Evolutionary conservation across 2,888 invertebrate genomes (phyloP).

Genomic region (Odiellus spinosus): DNA sequence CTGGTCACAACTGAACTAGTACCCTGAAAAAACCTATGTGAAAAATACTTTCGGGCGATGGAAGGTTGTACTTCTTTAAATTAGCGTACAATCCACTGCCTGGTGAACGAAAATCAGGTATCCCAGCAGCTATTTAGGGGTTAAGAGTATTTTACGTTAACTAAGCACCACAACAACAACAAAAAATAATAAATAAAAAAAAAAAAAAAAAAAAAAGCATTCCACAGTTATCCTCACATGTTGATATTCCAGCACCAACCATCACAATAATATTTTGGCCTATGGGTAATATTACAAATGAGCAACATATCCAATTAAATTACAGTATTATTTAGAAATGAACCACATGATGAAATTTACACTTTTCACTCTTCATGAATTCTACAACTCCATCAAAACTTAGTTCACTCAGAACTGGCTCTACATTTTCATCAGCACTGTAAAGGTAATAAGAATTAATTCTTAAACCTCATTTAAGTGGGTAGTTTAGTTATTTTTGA

Average conservation of each 20-base stretch:
- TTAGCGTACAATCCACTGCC: slow-evolving; percentile 82
- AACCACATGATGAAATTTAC: no score
- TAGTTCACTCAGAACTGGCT: slow-evolving; percentile 48
- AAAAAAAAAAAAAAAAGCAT: slow-evolving; percentile 4
- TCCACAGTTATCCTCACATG: slow-evolving; percentile 72
- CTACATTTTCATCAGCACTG: slow-evolving; percentile 9
- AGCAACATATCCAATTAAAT: background rate
- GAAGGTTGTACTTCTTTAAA: slow-evolving; percentile 73
- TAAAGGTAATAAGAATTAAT: no score
- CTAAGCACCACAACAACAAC: background rate
- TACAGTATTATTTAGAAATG: background rate
- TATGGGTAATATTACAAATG: slow-evolving; percentile 3
- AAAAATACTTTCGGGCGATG: slow-evolving; percentile 82
- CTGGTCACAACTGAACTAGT: background rate
- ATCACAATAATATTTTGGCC: slow-evolving; percentile 70
- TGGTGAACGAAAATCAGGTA: slow-evolving; percentile 85
- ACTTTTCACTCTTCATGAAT: slow-evolving; percentile 57
- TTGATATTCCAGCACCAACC: slow-evolving; percentile 93
- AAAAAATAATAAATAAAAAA: no score
- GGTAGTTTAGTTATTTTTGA: no score
- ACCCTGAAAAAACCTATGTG: slow-evolving; percentile 62
- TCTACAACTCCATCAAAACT: slow-evolving; percentile 58
- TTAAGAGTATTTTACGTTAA: background rate
- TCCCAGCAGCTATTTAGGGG: slow-evolving; percentile 60
- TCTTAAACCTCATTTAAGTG: no score